Evolutionary conservation across 2,797 vertebrate species (phyloP).

Genomic region (Xerus rutilus): DNA sequence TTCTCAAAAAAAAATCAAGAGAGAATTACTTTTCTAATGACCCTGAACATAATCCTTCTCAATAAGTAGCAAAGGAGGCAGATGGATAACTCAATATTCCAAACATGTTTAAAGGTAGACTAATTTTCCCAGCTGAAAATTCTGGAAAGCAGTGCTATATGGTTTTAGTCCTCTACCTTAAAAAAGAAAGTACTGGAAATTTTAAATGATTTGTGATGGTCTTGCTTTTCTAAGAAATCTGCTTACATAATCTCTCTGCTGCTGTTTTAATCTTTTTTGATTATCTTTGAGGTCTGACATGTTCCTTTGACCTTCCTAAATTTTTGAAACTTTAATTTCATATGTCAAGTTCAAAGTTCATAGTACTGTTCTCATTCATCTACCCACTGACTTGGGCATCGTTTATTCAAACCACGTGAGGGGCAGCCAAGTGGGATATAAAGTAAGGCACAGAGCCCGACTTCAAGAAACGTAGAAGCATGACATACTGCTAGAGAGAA

Average conservation of each 20-base stretch:
- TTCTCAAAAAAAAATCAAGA: conserved; percentile 81
- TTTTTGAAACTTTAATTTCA: conserved; percentile 46
- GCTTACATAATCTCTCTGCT: not conserved
- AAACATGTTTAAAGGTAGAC: conserved; percentile 65
- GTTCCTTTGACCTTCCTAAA: conserved; percentile 14
- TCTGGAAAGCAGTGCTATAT: conserved; percentile 35
- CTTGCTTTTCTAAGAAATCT: conserved; percentile 22
- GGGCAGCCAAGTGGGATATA: not conserved
- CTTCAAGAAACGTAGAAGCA: not conserved
- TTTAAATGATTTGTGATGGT: not conserved
- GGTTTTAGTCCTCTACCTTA: conserved; percentile 33
- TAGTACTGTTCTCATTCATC: not conserved
- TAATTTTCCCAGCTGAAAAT: conserved; percentile 66
- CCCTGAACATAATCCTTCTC: conserved; percentile 65
- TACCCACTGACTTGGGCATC: not conserved
- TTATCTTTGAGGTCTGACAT: not conserved
- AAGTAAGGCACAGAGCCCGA: not conserved
- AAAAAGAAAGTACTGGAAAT: conserved; percentile 41
- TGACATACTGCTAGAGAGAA: not conserved
- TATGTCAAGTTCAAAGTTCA: conserved; percentile 36
- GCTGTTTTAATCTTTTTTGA: not conserved
- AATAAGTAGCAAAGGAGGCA: conserved; percentile 63
- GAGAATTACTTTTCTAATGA: conserved; percentile 82
- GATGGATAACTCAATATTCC: conserved; percentile 63
- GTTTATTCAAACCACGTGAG: not conserved